Conservation (phyloP, 1,140 invertebrate genomes). For the Halyomorpha halys region DNA sequence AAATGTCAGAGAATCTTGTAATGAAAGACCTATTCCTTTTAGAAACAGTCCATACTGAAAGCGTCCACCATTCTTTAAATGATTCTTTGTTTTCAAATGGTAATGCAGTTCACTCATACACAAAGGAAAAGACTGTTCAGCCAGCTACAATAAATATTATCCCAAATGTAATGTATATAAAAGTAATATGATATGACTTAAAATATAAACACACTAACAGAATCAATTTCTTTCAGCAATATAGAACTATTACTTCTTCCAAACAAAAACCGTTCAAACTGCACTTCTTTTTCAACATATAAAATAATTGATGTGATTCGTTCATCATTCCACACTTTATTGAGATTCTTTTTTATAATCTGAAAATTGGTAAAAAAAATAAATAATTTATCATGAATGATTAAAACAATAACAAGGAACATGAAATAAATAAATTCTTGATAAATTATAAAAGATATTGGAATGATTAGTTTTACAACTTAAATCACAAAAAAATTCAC, state of each 20-base stretch:
- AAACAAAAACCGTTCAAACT: slow-evolving; percentile 3
- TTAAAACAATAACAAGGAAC: no score
- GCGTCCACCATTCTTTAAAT: slow-evolving; percentile 79
- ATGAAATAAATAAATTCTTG: no score
- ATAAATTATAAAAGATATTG: no score
- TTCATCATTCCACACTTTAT: slow-evolving; percentile 1
- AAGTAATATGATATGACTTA: no score
- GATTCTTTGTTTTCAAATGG: slow-evolving; percentile 61
- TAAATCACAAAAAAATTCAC: no score
- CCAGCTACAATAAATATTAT: slow-evolving; percentile 49
- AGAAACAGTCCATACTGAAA: slow-evolving; percentile 90
- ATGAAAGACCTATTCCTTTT: slow-evolving; percentile 80
- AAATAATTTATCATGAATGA: no score
- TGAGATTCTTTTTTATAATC: neutral
- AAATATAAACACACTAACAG: no score
- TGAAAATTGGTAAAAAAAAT: no score
- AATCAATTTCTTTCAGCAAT: neutral
- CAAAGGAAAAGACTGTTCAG: slow-evolving; percentile 79
- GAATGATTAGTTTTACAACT: no score
- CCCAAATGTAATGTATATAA: no score
- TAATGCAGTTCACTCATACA: slow-evolving; percentile 90
- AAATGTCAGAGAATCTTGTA: slow-evolving; percentile 79
- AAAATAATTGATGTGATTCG: neutral
- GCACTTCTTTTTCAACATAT: slow-evolving; percentile 2
- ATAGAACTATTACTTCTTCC: neutral